Evolutionary conservation across 30 jellyfish, hydroid and myxozoan species (phyloP).

Genomic region (Turritopsis rubra): DNA sequence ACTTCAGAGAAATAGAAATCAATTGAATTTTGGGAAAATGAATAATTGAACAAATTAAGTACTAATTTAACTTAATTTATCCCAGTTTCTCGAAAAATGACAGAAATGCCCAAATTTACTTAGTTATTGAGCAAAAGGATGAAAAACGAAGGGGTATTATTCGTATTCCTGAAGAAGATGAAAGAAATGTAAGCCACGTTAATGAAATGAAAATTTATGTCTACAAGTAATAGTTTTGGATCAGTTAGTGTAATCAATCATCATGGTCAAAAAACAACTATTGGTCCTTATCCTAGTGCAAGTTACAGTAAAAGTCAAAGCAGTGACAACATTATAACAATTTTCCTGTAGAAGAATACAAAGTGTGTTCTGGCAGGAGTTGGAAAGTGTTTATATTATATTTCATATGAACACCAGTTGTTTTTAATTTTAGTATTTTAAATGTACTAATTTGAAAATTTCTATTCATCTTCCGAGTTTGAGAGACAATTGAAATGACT

Average conservation of each 20-base stretch:
- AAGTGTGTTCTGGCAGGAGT: slow-evolving; percentile 65
- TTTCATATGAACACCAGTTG: slow-evolving; percentile 49
- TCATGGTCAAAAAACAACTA: slow-evolving; percentile 65
- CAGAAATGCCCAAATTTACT: too few species aligned
- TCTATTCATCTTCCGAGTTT: too few species aligned
- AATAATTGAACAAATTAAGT: slow-evolving; percentile 14
- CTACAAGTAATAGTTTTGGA: slow-evolving; percentile 18
- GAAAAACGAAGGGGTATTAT: background rate
- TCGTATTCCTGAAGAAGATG: slow-evolving; percentile 47
- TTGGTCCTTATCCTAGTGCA: slow-evolving; percentile 87
- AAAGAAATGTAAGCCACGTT: slow-evolving; percentile 47
- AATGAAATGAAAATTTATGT: background rate
- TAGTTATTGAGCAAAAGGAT: background rate
- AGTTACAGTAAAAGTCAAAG: slow-evolving; percentile 52
- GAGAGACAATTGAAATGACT: too few species aligned
- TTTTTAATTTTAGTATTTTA: too few species aligned
- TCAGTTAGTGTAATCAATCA: slow-evolving; percentile 81
- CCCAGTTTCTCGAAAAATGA: too few species aligned
- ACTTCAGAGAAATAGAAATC: slow-evolving; percentile 14
- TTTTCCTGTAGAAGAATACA: slow-evolving; percentile 51
- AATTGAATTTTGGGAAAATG: background rate
- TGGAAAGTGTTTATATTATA: slow-evolving; percentile 64
- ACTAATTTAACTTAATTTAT: too few species aligned
- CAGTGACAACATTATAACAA: slow-evolving; percentile 80
- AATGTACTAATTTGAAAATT: too few species aligned